Base-by-base conservation (phyloP, 2,797 vertebrate genomes). In the Poecilia gillii region DNA sequence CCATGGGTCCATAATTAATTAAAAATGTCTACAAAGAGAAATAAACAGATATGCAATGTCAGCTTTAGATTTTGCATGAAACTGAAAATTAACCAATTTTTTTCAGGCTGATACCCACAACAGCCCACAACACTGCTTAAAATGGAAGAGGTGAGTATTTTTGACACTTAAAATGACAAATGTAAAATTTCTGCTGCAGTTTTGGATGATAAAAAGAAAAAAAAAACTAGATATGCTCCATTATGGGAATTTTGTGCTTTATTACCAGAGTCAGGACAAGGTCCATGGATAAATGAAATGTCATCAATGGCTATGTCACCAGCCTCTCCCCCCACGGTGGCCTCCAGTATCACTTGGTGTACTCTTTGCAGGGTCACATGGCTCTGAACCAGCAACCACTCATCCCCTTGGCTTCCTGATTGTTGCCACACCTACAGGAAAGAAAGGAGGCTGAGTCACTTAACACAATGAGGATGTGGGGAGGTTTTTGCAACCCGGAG, bases 261-360 rank as follows among this genome's bases (percentile, higher is more conserved):
- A 76, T 87, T 94, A 96, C 96, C 95, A 84, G 93, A 90, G 20
- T 79, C 75, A 62, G 78, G 80, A 88, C 96, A 96, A 3, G 87
- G 73, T 73, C 95, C 95, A 28, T 73, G 62, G 66, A 74, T 51
- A 47, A 96, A 23, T 1, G 87, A 82, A 72, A 96, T 80, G 89
- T 96, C 95, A 85, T 96, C 96, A 0, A 96, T 84, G 68, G 95
- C 95, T 68, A 96, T 94, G 83, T 95, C 94, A 33, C 96, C 95
- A 0, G 92, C 93, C 64, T 85, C 78, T 79, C 95, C 96, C 53
- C 93, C 95, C 28, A 95, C 91, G 3, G 93, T 89, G 6, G 94
- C 95, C 84, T 95, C 95, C 78, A 96, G 72, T 66, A 95, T 82
- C 74, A 96, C 90, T 88, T 94, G 95, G 84, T 96, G 95, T 76